A percentile compares a stretch with the other conserved stretches of the same genome.
phyloP scores from a whole-genome alignment of 2,888 invertebrate genomes.

The Hypomecis atomaria region DNA sequence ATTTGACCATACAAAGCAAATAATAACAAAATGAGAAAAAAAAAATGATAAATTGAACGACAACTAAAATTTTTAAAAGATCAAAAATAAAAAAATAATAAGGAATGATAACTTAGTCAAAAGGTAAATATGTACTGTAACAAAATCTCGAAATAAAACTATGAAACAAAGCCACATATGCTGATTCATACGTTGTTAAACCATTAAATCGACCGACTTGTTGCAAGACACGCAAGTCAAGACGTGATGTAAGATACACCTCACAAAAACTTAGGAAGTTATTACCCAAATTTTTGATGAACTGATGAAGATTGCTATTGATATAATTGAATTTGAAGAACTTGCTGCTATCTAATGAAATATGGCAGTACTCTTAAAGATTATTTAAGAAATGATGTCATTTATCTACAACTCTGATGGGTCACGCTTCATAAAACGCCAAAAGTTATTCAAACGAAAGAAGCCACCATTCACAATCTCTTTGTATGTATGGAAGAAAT shows the following conservation, averaged over 20 bases:
- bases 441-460: too few relatives aligned
- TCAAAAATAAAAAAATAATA: too few relatives aligned
- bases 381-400: slow-evolving; percentile 10
- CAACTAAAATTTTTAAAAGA: too few relatives aligned
- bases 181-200: slow-evolving; percentile 44
- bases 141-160: background rate
- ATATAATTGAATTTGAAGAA: slow-evolving; percentile 20
- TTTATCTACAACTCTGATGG: background rate
- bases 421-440: background rate
- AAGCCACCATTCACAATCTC: too few relatives aligned
- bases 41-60: background rate
- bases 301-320: slow-evolving; percentile 17
- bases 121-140: too few relatives aligned
- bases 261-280: slow-evolving; percentile 56
- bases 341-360: slow-evolving; percentile 1
- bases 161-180: slow-evolving; percentile 31
- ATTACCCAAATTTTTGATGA: slow-evolving; percentile 41
- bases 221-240: slow-evolving; percentile 44
- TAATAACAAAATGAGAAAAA: background rate
- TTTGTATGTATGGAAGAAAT: too few relatives aligned
- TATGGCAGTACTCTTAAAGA: background rate
- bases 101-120: too few relatives aligned
- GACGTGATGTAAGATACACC: slow-evolving; percentile 56
- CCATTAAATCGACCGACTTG: slow-evolving; percentile 34
- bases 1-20: background rate